Evolutionary conservation across 2,888 invertebrate genomes (phyloP).

Genomic region (Nesidiocoris tenuis): DNA sequence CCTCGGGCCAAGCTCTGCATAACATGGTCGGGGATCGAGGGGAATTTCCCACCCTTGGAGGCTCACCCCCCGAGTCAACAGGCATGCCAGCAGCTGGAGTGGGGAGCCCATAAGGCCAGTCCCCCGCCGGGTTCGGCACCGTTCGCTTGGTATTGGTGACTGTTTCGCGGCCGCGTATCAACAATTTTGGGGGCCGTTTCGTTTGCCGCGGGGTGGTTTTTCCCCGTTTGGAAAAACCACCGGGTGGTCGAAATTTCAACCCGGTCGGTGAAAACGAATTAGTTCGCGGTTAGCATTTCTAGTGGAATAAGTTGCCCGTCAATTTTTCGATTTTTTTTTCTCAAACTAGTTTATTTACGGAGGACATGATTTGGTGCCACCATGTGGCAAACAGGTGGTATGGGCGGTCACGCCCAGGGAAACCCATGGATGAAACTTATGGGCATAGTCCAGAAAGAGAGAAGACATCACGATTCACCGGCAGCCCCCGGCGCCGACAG

Average conservation of each 20-base stretch:
- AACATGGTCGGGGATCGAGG: neutral
- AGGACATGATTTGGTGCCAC: conserved; percentile 35
- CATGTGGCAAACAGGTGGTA: conserved; percentile 77
- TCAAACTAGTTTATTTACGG: neutral
- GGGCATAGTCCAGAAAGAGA: conserved; percentile 77
- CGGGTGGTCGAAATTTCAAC: neutral
- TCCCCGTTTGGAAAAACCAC: neutral
- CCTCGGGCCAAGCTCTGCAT: neutral
- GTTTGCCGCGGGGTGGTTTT: neutral
- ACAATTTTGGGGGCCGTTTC: neutral
- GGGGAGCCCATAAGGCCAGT: conserved; percentile 38
- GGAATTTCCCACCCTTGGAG: neutral
- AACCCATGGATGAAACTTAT: conserved; percentile 81
- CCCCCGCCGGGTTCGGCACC: conserved; percentile 32
- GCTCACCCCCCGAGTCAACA: conserved; percentile 1
- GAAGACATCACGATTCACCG: conserved; percentile 56
- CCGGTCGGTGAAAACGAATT: neutral
- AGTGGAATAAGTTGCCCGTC: neutral
- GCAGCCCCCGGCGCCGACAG: conserved; percentile 51
- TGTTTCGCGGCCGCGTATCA: neutral
- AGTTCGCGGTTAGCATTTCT: neutral
- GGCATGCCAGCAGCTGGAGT: conserved; percentile 9
- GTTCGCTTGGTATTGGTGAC: neutral
- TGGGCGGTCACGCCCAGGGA: conserved; percentile 67
- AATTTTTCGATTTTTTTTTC: neutral